A percentile compares a stretch with the other conserved stretches of the same genome.
Evolutionary conservation across 1,140 invertebrate species (phyloP).

Genomic region (Pseudachorutes palmiensis): DNA sequence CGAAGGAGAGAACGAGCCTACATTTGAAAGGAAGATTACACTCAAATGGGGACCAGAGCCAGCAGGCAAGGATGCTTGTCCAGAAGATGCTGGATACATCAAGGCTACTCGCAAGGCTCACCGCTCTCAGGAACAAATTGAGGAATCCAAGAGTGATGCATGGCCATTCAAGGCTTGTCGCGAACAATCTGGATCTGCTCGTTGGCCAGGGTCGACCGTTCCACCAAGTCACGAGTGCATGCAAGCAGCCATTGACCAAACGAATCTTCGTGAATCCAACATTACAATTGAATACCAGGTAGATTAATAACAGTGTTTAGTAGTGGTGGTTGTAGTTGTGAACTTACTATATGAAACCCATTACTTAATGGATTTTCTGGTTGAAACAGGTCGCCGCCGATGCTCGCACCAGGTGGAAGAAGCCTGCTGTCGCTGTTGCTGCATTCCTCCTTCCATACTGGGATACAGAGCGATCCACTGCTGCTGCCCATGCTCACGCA

Average conservation of each 20-base stretch:
- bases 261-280: conserved; percentile 36
- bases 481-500: conserved; percentile 18
- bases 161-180: conserved; percentile 37
- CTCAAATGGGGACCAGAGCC: conserved; percentile 27
- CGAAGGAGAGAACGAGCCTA: conserved; percentile 34
- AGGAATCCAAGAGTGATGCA: conserved; percentile 22
- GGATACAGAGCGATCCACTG: conserved; percentile 24
- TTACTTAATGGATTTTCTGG: too few relatives aligned
- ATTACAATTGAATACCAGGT: conserved; percentile 36
- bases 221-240: conserved; percentile 32
- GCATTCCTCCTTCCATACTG: conserved; percentile 35
- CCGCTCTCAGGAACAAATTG: conserved; percentile 29
- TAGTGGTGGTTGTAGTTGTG: too few relatives aligned
- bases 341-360: too few relatives aligned
- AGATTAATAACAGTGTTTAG: too few relatives aligned
- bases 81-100: conserved; percentile 25
- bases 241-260: conserved; percentile 35
- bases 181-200: conserved; percentile 14
- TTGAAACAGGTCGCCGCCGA: conserved; percentile 33
- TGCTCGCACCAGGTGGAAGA: conserved; percentile 35
- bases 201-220: conserved; percentile 31
- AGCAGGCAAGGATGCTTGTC: conserved; percentile 31
- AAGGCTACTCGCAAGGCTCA: conserved; percentile 29
- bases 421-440: conserved; percentile 30
- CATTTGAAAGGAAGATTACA: conserved; percentile 31